phyloP scores from a whole-genome alignment of 2,797 vertebrate species.

The Tarsius wallacei region DNA sequence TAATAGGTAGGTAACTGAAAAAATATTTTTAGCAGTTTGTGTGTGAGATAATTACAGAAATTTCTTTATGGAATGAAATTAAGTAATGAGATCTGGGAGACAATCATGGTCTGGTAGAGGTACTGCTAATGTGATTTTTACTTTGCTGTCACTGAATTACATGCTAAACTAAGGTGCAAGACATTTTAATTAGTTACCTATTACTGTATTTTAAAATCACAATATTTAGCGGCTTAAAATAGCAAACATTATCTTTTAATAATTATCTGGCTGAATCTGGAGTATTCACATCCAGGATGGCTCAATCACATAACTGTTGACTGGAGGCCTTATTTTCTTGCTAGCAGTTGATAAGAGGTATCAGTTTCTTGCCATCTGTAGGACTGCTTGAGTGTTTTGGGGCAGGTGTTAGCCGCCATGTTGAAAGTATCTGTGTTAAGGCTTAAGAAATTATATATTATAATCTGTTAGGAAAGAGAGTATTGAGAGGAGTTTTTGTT shows the following conservation, averaged over 20 bases:
- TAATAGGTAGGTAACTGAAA: too few species aligned
- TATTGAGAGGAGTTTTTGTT: neutral
- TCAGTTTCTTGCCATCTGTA: too few species aligned
- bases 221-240: neutral
- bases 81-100: neutral
- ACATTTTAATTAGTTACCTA: neutral
- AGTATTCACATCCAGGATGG: neutral
- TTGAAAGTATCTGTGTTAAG: neutral
- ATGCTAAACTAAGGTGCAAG: neutral
- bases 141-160: neutral
- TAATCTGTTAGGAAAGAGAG: neutral
- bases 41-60: neutral
- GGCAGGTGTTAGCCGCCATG: neutral
- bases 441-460: neutral
- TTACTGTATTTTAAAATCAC: neutral
- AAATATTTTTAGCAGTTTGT: neutral
- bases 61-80: neutral
- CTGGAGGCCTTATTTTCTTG: neutral
- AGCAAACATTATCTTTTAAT: too few species aligned
- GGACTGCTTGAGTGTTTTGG: neutral
- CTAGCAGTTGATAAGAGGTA: too few species aligned
- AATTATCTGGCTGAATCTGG: neutral
- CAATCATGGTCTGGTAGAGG: too few species aligned
- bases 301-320: neutral
- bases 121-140: neutral